These are phyloP conservation scores for Macquaria ambigua DNA, from an alignment of 2,113 vertebrate genomes.

Conservation along the genomic window DNA sequence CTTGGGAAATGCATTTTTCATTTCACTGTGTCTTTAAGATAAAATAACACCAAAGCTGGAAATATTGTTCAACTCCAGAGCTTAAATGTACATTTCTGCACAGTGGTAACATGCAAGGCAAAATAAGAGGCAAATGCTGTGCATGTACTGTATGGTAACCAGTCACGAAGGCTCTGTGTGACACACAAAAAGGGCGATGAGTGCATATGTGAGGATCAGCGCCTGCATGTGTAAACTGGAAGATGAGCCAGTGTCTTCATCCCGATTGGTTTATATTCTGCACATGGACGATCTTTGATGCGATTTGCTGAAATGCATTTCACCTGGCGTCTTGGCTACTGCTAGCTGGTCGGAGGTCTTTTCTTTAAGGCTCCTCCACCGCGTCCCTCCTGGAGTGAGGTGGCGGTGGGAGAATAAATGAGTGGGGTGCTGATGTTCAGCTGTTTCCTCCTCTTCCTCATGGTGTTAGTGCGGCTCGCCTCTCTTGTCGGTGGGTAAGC, in stretches of 20 bases:
- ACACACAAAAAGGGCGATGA: neutral
- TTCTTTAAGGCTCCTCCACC: conserved; percentile 40
- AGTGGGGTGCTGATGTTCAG: conserved; percentile 79
- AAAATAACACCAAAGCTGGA: neutral
- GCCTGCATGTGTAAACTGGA: conserved; percentile 14
- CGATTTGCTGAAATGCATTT: conserved; percentile 13
- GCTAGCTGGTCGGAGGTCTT: conserved; percentile 28
- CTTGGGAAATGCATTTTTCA: neutral
- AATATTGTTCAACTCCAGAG: neutral
- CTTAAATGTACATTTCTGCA: neutral
- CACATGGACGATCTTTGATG: conserved; percentile 16
- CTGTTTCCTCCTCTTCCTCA: conserved; percentile 78
- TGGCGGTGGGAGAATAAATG: conserved; percentile 73
- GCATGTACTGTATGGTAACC: neutral
- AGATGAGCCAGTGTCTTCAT: conserved; percentile 15
- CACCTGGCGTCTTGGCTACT: neutral
- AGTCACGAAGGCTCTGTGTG: conserved; percentile 6
- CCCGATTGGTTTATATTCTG: conserved; percentile 11
- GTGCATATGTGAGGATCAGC: neutral
- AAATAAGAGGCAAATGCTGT: neutral
- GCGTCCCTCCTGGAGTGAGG: conserved; percentile 43
- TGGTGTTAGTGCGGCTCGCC: conserved; percentile 62
- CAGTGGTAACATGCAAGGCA: neutral
- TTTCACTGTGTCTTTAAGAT: neutral
- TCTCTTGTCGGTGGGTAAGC: conserved; percentile 81